Evolutionary conservation across 2,888 invertebrate genomes (phyloP).

Genomic region (Xestia ashworthii): DNA sequence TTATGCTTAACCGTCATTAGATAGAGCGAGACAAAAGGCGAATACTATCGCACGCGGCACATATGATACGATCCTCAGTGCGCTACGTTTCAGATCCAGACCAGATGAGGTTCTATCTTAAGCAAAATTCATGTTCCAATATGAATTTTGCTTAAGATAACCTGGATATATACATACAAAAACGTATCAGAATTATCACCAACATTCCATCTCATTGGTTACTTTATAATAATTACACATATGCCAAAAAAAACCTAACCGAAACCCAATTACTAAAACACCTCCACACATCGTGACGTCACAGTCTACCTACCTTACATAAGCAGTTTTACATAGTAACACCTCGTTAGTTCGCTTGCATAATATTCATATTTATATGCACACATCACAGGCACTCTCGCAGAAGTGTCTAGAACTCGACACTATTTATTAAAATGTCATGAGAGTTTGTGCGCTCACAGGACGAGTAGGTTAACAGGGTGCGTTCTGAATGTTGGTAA

Average conservation of each 20-base stretch:
- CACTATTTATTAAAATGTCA: neutral
- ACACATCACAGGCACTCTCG: constrained; percentile 16
- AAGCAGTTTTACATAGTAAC: constrained; percentile 27
- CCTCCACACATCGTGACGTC: neutral
- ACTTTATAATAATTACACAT: neutral
- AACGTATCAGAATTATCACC: neutral
- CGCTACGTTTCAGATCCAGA: no score
- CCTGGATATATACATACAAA: neutral
- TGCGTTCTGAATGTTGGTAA: neutral
- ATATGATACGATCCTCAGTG: no score
- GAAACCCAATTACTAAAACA: neutral
- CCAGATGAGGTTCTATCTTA: no score
- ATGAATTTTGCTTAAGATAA: no score
- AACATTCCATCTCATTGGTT: neutral
- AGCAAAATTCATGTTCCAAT: no score
- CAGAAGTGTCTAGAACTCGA: constrained; percentile 11
- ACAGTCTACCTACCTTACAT: constrained; percentile 5
- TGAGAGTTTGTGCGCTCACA: neutral
- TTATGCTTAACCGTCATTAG: no score
- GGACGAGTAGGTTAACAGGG: neutral
- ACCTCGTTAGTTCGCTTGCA: constrained; percentile 34
- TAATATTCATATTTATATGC: constrained; percentile 49
- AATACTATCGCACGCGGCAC: no score
- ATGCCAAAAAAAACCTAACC: neutral
- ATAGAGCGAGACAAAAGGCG: no score